A percentile compares a stretch with the other conserved stretches of the same genome.
Conservation (phyloP, 2,113 vertebrate species). For the Pao palembangensis region DNA sequence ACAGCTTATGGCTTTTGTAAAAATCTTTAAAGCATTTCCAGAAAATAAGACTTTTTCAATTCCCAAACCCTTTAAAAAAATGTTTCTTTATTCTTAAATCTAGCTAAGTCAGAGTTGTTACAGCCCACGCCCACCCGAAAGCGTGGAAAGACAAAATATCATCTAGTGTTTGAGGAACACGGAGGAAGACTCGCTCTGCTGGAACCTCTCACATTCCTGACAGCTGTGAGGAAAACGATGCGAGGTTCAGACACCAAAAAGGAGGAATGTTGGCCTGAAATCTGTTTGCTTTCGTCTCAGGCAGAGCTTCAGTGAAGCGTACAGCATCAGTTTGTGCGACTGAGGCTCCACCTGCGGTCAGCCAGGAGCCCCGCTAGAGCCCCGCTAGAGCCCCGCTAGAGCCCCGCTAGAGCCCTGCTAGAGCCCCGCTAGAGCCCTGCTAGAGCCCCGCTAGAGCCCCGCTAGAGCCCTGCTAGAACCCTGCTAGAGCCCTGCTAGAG, state of each 20-base stretch:
- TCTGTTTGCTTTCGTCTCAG: no score
- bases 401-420: no score
- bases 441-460: no score
- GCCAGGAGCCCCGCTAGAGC: no score
- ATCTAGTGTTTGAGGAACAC: slow-evolving; percentile 27
- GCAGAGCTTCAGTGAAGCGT: no score
- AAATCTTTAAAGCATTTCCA: slow-evolving; percentile 30
- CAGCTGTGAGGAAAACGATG: not conserved
- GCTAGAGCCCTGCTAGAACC: no score
- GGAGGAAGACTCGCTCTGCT: slow-evolving; percentile 5
- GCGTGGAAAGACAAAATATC: slow-evolving; percentile 57
- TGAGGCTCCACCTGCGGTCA: no score
- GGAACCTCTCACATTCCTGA: slow-evolving; percentile 7
- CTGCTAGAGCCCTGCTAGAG: no score
- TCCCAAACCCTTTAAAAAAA: slow-evolving; percentile 44
- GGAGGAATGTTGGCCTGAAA: not conserved
- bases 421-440: no score
- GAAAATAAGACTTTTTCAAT: slow-evolving; percentile 8
- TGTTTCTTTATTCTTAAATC: slow-evolving; percentile 54
- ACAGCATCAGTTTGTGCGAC: no score
- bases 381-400: no score
- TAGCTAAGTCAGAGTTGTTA: slow-evolving; percentile 32
- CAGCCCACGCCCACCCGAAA: slow-evolving; percentile 65
- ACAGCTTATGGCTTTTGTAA: slow-evolving; percentile 61
- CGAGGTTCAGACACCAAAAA: not conserved